Evolutionary conservation across 2,113 vertebrate genomes (phyloP).

Genomic region (Lagopus muta): DNA sequence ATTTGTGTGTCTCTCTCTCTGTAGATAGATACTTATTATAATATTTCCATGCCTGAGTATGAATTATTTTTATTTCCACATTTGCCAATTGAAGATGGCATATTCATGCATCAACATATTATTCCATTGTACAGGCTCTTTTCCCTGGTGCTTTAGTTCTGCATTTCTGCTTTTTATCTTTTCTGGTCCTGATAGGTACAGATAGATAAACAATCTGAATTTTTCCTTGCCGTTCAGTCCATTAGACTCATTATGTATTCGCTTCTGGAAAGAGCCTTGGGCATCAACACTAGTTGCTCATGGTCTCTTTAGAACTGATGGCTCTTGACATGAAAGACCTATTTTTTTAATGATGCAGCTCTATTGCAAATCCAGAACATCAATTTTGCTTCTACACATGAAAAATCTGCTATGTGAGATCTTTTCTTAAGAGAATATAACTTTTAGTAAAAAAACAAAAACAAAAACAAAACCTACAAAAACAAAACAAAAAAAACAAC

Average conservation of each 20-base stretch:
- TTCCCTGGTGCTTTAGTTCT: background rate
- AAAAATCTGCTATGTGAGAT: background rate
- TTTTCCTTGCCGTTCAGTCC: slow-evolving; percentile 25
- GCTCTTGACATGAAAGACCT: background rate
- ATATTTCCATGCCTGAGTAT: background rate
- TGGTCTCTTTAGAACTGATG: background rate
- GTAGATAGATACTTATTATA: background rate
- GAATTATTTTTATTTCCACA: background rate
- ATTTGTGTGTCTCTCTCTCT: background rate
- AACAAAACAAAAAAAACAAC: too few relatives aligned
- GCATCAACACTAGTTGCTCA: slow-evolving; percentile 37
- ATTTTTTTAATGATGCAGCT: slow-evolving; percentile 20
- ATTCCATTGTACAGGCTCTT: background rate
- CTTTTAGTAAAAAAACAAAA: background rate
- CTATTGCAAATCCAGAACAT: background rate
- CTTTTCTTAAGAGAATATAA: background rate
- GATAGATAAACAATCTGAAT: background rate
- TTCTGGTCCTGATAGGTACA: background rate
- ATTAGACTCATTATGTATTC: slow-evolving; percentile 14
- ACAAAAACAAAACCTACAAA: too few relatives aligned
- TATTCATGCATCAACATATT: background rate
- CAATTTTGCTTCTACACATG: background rate
- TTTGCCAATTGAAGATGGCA: background rate
- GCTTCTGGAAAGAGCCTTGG: slow-evolving; percentile 26
- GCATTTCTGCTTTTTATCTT: background rate